A percentile compares a stretch with the other conserved stretches of the same genome.
phyloP scores from a whole-genome alignment of 2,888 invertebrate species.

The Tetropium fuscum region DNA sequence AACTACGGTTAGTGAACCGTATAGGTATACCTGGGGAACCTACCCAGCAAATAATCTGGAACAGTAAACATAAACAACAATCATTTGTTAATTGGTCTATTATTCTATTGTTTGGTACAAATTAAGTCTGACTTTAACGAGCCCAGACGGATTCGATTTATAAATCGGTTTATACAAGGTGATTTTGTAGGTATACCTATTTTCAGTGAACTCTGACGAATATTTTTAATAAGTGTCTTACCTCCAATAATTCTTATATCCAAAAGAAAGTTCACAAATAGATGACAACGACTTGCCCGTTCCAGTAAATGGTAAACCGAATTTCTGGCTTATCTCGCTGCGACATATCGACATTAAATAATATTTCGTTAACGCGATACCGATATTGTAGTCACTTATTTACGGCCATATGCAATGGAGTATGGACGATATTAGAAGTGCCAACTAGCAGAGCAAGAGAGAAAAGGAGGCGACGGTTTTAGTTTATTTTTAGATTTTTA shows the following conservation, averaged over 20 bases:
- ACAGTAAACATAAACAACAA: slow-evolving; percentile 4
- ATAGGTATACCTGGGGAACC: too few relatives aligned
- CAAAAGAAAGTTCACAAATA: slow-evolving; percentile 65
- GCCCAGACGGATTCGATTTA: not conserved
- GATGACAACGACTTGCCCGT: slow-evolving; percentile 74
- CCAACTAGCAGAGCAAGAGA: slow-evolving; percentile 8
- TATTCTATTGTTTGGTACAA: not conserved
- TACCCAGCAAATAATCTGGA: not conserved
- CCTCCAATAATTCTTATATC: too few relatives aligned
- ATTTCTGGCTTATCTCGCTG: slow-evolving; percentile 74
- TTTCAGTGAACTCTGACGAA: too few relatives aligned
- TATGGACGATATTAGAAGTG: not conserved
- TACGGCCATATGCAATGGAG: not conserved
- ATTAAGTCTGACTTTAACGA: not conserved
- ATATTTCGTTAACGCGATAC: not conserved
- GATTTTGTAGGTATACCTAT: too few relatives aligned
- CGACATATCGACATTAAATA: slow-evolving; percentile 68
- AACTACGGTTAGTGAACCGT: slow-evolving; percentile 20
- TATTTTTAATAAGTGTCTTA: too few relatives aligned
- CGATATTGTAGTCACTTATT: not conserved
- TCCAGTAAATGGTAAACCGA: slow-evolving; percentile 77
- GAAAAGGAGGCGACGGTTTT: slow-evolving; percentile 13
- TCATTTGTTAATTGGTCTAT: not conserved
- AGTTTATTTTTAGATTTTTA: slow-evolving; percentile 20
- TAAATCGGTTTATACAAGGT: not conserved